These are phyloP conservation scores for Patella pellucida DNA, from an alignment of 2,888 invertebrate species.

Conservation along the genomic window DNA sequence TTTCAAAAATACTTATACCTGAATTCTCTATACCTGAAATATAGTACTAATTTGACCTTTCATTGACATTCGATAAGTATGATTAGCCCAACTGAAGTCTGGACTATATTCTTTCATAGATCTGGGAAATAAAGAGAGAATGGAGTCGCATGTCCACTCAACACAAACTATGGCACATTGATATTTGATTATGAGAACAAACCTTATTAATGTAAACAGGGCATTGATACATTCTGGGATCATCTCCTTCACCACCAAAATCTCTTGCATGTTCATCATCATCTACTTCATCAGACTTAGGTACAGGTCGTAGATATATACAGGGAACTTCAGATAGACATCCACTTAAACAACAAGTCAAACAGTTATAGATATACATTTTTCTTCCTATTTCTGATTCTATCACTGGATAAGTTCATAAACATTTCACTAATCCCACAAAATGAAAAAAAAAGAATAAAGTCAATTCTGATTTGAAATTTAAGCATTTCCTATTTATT, in stretches of 20 bases:
- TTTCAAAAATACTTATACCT: too few relatives aligned
- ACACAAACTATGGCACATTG: too few relatives aligned
- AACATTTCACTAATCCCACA: too few relatives aligned
- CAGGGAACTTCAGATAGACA: conserved; percentile 50
- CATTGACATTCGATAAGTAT: too few relatives aligned
- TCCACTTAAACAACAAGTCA: conserved; percentile 34
- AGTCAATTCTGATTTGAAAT: too few relatives aligned
- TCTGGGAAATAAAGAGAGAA: too few relatives aligned
- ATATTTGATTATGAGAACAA: background rate
- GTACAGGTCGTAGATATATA: conserved; percentile 55
- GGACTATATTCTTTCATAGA: too few relatives aligned
- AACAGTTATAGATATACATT: conserved; percentile 18
- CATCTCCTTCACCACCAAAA: background rate
- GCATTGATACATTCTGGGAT: conserved; percentile 47
- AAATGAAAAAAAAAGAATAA: too few relatives aligned
- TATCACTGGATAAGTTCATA: too few relatives aligned
- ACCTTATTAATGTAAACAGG: conserved; percentile 67
- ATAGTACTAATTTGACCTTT: background rate
- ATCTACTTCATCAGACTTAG: conserved; percentile 13
- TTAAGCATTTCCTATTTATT: too few relatives aligned
- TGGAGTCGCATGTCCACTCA: too few relatives aligned
- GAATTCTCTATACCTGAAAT: background rate
- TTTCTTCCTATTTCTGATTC: background rate
- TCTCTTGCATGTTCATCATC: conserved; percentile 16
- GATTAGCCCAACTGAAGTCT: too few relatives aligned